Base-by-base conservation (phyloP, 1,140 invertebrate species). In the Monochamus saltuarius region DNA sequence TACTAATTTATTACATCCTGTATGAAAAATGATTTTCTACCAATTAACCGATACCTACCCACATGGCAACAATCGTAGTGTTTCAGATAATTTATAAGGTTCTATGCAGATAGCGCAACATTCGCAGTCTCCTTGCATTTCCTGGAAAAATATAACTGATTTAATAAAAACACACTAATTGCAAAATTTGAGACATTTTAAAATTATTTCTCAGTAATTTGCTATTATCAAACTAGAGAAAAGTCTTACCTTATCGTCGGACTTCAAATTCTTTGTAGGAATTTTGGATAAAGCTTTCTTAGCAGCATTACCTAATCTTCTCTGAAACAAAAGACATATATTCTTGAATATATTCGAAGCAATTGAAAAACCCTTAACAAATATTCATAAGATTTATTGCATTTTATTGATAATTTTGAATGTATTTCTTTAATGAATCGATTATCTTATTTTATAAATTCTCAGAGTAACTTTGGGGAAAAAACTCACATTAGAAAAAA, bases 51-150 rank as follows among this genome's bases (percentile, higher is more conserved):
- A n/a, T n/a, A 78, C 84, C 84, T 77, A 94, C 92, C 86, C 88
- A 87, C 94, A 97, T 40, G 93, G 92, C 66, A 97, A 78, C 71
- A 89, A 88, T 69, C 94, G 80, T 46, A 95, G 82, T 19, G 90
- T 85, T 78, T 96, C 93, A 9, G 87, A 85, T 34, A 86, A 81
- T 81, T 89, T 90, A 77, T 94, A 96, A 3, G 87, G 85, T 75
- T 96, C 94, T 69, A 96, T 94, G 78, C 94, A 96, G 42, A 96
- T 89, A 51, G 94, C 92, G 78, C 92, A 95, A 75, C 92, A 94
- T 76, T 96, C 93, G 40, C 85, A 85, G 59, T 94, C 91, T 9
- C 86, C 82, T 70, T 91, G 85, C 47, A 87, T 79, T 78, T 89
- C 88, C 88, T 90, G 76, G 16, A 73, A 67, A 29, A 47, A n/a